Percentiles rank a stretch among this genome's conserved stretches.
These are phyloP conservation scores for Nothobranchius kuhntae DNA, from an alignment of 2,113 vertebrate genomes.

Conservation along the genomic window DNA sequence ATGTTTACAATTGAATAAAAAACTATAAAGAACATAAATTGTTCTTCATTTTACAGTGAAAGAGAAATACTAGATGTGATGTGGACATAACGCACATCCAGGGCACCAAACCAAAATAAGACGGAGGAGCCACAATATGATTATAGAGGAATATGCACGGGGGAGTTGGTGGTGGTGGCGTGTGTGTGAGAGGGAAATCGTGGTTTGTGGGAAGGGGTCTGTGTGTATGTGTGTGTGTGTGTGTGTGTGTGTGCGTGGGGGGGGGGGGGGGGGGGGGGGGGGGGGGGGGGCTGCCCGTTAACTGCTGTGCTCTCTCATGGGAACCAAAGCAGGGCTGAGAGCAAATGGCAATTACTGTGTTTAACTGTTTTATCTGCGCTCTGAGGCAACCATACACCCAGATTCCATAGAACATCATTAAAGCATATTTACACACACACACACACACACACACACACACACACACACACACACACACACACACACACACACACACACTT, in stretches of 20 bases:
- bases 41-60: not conserved
- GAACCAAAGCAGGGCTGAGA: constrained; percentile 67
- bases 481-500: constrained; percentile 11
- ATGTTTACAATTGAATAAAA: too few relatives aligned
- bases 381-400: constrained; percentile 61
- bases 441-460: too few relatives aligned
- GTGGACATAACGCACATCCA: not conserved
- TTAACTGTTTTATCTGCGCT: constrained; percentile 70
- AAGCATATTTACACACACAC: constrained; percentile 47
- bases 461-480: too few relatives aligned
- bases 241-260: constrained; percentile 6
- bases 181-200: constrained; percentile 5
- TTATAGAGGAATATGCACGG: constrained; percentile 19
- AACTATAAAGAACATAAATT: not conserved
- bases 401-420: constrained; percentile 65
- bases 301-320: constrained; percentile 57
- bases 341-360: constrained; percentile 75
- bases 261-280: constrained; percentile 10
- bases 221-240: constrained; percentile 6
- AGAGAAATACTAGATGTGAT: not conserved
- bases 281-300: constrained; percentile 18
- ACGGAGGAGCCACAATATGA: constrained; percentile 13
- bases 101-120: constrained; percentile 15
- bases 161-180: constrained; percentile 7
- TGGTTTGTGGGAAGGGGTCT: not conserved